Conservation (phyloP, 2,797 vertebrate species). For the Anniella stebbinsi region DNA sequence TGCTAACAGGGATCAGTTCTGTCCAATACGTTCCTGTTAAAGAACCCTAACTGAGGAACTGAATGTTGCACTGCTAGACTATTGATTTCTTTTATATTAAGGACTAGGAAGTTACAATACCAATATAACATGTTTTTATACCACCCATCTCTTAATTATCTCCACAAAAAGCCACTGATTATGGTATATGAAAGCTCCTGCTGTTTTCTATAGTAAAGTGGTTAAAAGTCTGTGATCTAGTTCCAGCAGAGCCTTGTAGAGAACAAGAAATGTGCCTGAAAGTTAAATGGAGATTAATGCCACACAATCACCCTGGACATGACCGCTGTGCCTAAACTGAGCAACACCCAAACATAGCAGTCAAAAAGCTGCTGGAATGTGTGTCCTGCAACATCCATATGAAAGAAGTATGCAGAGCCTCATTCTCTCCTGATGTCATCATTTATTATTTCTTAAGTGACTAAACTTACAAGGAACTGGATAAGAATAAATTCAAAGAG, state of each 20-base stretch:
- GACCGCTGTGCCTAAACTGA: constrained; percentile 62
- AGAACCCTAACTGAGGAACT: not conserved
- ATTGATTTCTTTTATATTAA: not conserved
- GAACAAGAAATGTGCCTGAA: constrained; percentile 37
- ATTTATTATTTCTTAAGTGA: constrained; percentile 20
- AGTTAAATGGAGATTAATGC: constrained; percentile 53
- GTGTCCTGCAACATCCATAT: constrained; percentile 49
- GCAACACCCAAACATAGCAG: constrained; percentile 53
- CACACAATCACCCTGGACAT: constrained; percentile 43
- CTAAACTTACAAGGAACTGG: not conserved
- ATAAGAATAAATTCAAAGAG: not conserved
- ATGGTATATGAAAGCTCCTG: constrained; percentile 9
- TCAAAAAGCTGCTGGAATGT: constrained; percentile 62
- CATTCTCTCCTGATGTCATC: constrained; percentile 62
- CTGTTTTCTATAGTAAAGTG: constrained; percentile 31
- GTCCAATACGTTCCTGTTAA: not conserved
- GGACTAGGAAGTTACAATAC: not conserved
- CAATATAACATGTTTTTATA: not conserved
- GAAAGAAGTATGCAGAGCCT: constrained; percentile 63
- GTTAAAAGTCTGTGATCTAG: not conserved
- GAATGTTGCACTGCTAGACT: not conserved
- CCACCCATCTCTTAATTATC: not conserved
- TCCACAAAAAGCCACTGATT: not conserved
- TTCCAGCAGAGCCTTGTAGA: constrained; percentile 28
- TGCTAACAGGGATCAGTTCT: not conserved